These are phyloP conservation scores for Macquaria australasica DNA, from an alignment of 2,113 vertebrate genomes.

Conservation along the genomic window DNA sequence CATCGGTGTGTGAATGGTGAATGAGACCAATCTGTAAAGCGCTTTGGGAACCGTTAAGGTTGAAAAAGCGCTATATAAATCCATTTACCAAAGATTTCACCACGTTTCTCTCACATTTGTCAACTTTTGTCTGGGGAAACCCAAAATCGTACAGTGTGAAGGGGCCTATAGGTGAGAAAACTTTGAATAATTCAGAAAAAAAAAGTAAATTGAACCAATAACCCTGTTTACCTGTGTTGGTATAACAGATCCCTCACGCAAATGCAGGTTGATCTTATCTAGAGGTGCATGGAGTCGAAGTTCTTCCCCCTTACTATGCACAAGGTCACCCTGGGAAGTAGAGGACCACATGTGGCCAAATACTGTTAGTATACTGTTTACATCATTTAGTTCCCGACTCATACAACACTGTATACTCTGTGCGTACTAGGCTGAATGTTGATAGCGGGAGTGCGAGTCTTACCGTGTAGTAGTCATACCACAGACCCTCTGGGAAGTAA, in stretches of 20 bases:
- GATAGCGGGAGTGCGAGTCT: conserved; percentile 44
- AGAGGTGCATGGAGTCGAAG: conserved; percentile 85
- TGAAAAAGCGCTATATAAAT: no score
- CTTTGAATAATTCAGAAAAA: not conserved
- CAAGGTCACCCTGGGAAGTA: conserved; percentile 79
- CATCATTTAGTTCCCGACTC: not conserved
- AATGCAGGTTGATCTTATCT: conserved; percentile 90
- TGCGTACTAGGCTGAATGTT: no score
- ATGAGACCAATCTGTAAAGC: no score
- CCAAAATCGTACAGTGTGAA: not conserved
- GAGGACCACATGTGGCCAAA: not conserved
- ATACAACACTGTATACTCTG: no score
- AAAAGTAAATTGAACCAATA: not conserved
- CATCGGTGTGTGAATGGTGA: no score
- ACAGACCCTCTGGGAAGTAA: conserved; percentile 88
- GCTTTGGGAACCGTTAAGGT: no score
- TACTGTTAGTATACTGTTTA: not conserved
- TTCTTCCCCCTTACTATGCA: conserved; percentile 87
- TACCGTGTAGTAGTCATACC: conserved; percentile 91
- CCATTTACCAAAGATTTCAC: no score
- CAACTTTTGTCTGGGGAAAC: no score
- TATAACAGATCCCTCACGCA: conserved; percentile 87
- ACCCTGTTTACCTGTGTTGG: conserved; percentile 87
- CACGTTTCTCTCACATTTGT: not conserved
- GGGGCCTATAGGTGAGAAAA: not conserved